These are phyloP conservation scores for Nomada lathburiana DNA, from an alignment of 2,888 invertebrate genomes.

Conservation along the genomic window DNA sequence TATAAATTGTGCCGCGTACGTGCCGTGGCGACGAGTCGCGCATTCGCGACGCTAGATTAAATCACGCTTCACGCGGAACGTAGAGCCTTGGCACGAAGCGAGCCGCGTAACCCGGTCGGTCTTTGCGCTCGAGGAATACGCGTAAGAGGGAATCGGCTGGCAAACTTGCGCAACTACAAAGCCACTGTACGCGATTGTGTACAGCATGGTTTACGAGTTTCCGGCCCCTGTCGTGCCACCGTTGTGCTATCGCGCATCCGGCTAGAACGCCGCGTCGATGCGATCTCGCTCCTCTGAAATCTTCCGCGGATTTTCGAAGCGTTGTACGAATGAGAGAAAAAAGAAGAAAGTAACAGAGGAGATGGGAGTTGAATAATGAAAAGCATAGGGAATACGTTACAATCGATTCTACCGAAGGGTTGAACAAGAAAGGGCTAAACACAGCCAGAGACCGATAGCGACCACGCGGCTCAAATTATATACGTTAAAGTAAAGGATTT, in stretches of 20 bases:
- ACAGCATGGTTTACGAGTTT: constrained; percentile 62
- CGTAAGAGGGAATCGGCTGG: constrained; percentile 59
- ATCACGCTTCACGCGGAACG: constrained; percentile 41
- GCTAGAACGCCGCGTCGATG: constrained; percentile 29
- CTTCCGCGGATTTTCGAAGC: constrained; percentile 1
- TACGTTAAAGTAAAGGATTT: background rate
- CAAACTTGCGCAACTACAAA: constrained; percentile 61
- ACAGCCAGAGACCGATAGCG: background rate
- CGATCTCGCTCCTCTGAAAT: constrained; percentile 28
- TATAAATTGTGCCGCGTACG: constrained; percentile 1
- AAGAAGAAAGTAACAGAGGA: background rate
- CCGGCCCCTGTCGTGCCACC: constrained; percentile 41
- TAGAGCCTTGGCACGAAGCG: constrained; percentile 41
- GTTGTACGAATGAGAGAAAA: background rate
- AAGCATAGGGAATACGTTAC: too few species aligned
- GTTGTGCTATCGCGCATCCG: constrained; percentile 40
- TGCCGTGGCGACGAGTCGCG: constrained; percentile 20
- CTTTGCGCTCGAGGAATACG: constrained; percentile 61
- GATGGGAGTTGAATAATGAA: too few species aligned
- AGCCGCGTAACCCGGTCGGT: constrained; percentile 50
- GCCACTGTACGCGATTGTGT: constrained; percentile 57
- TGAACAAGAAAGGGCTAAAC: background rate
- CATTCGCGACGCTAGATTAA: constrained; percentile 55
- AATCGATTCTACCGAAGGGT: too few species aligned
- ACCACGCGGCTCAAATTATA: background rate